Evolutionary conservation across 2,888 invertebrate genomes (phyloP), one percentile per base, ranked within the genome.

Genomic region (Charanyca ferruginea): DNA sequence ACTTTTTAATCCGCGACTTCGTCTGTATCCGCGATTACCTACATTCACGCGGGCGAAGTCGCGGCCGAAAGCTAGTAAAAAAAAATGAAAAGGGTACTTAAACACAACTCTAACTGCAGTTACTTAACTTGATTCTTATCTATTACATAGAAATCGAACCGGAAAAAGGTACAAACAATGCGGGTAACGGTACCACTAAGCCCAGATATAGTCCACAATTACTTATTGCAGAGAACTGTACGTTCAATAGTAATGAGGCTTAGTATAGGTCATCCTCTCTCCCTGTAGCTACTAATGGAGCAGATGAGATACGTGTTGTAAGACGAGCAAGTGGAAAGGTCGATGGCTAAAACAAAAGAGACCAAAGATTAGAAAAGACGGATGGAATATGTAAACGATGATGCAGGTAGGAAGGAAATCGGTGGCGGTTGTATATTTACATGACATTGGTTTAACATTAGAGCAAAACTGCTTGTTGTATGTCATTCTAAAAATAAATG

Each of bases 131-230:
- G 66, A 68, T 80, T 70, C 68, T 52, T 75, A 82, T 77, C 66
- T 66, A 59, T 60, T 66, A 66, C 73, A 83, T 70, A 66, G 64
- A 70, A 83, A 80, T 70, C 54, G 65, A 80, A 77, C 64, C 64
- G 62, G 69, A 63, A 80, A 67, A 80, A 66, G 67, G 49, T 47
- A 58, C 38, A 63, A 77, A 77, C 80, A 83, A 83, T 80, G 62
- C 73, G 66, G 65, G 67, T 67, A 80, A 80, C 81, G 78, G 81
- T 22, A 66, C 66, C 61, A 57, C 47, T 62, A 72, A 67, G 51
- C 35, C 58, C 45, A 69, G 65, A 73, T 68, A 65, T 77, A 71
- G 68, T 55, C 4, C 59, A 83, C 70, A 68, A 69, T 73, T 58
- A 69, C 73, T 75, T 73, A 67, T 76, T 67, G 67, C 64, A 54